Conservation (phyloP, 2,888 invertebrate species). For the Drosophila siamana region DNA sequence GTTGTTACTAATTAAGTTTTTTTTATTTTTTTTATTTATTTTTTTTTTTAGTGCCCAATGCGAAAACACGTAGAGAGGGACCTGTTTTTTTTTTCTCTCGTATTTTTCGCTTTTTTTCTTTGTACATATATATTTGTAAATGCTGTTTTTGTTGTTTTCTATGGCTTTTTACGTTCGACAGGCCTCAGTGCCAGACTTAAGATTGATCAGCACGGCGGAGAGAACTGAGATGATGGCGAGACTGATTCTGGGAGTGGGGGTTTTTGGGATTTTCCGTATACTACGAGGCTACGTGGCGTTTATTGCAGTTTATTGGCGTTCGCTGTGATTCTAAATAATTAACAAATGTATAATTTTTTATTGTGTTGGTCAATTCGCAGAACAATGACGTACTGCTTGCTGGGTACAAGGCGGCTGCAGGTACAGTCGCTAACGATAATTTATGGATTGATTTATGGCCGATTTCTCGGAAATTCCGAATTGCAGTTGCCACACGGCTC, state of each 20-base stretch:
- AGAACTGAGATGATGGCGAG: neutral
- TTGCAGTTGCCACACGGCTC: neutral
- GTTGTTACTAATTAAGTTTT: constrained; percentile 52
- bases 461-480: neutral
- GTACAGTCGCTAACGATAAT: neutral
- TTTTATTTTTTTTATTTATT: neutral
- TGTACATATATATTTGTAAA: constrained; percentile 1
- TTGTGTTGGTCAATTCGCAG: neutral
- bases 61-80: constrained; percentile 37
- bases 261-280: constrained; percentile 53
- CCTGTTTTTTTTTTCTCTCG: constrained; percentile 26
- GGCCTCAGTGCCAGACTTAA: neutral
- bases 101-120: neutral
- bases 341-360: constrained; percentile 53
- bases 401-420: neutral
- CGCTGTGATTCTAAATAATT: constrained; percentile 63
- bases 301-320: constrained; percentile 39
- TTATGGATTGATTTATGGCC: neutral
- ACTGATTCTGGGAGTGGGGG: constrained; percentile 5
- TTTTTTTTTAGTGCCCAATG: constrained; percentile 24
- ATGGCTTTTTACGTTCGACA: neutral
- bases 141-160: neutral
- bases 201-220: neutral
- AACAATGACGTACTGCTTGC: neutral
- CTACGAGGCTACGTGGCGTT: constrained; percentile 10